Percentiles rank a stretch among this genome's conserved stretches.
Evolutionary conservation across 2,113 vertebrate genomes (phyloP).

Genomic region (Corythornis madagascariensis): DNA sequence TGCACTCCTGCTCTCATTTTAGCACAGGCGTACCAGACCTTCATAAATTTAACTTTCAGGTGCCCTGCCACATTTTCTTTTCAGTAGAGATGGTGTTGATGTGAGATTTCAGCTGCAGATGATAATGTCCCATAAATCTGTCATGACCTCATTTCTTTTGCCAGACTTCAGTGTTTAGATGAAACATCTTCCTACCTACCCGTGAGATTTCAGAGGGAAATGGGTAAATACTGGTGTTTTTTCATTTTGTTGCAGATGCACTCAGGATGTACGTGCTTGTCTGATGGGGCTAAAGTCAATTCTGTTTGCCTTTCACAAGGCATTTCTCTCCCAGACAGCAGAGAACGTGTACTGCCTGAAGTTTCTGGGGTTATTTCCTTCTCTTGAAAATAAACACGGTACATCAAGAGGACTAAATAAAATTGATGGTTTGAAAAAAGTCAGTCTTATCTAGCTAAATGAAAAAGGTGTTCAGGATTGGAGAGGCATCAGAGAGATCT

Average conservation of each 20-base stretch:
- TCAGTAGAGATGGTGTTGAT: neutral
- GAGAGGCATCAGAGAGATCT: neutral
- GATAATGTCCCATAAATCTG: neutral
- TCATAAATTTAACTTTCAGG: neutral
- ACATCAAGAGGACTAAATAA: neutral
- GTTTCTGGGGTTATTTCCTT: neutral
- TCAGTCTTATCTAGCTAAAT: neutral
- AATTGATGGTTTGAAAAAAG: neutral
- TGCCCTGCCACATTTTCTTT: neutral
- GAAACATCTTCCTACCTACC: neutral
- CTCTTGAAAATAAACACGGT: neutral
- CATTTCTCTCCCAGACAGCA: neutral
- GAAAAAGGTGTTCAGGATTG: neutral
- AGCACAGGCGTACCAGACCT: neutral
- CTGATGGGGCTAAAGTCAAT: neutral
- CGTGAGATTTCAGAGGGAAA: neutral
- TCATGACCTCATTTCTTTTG: neutral
- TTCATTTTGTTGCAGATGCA: neutral
- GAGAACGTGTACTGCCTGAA: neutral
- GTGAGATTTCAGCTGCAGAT: neutral
- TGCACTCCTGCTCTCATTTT: neutral
- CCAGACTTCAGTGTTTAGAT: neutral
- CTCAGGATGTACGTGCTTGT: accelerated
- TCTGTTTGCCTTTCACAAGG: neutral
- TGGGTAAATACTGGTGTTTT: neutral